Conservation (phyloP, 2,113 vertebrate species). For the Ptilonorhynchus violaceus region DNA sequence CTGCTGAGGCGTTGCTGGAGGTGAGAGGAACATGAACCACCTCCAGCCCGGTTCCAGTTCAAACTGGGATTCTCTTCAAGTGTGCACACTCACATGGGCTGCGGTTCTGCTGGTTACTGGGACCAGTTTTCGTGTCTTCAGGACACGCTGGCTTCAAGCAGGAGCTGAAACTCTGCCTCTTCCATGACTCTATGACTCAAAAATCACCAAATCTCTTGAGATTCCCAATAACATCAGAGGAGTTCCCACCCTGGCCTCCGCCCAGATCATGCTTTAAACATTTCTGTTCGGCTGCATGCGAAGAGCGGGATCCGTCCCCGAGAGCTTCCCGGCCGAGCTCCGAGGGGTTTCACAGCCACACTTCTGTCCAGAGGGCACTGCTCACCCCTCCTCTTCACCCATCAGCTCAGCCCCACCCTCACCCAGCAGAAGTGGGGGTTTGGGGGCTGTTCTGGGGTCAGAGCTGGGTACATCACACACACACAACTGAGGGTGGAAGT, state of each 20-base stretch:
- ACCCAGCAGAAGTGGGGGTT: background rate
- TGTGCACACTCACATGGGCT: rapidly evolving
- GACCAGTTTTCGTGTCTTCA: background rate
- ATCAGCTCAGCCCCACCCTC: background rate
- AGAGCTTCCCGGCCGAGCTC: background rate
- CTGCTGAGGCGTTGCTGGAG: background rate
- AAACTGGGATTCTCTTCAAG: background rate
- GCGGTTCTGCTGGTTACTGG: background rate
- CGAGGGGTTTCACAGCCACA: background rate
- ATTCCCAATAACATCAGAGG: background rate
- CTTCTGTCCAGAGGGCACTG: background rate
- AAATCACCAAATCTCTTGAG: background rate
- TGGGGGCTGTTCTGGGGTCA: background rate
- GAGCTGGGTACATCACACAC: background rate
- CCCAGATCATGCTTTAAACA: background rate
- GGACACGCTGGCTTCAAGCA: background rate
- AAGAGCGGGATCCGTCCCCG: background rate
- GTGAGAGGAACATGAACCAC: rapidly evolving
- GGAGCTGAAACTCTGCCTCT: background rate
- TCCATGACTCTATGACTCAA: background rate
- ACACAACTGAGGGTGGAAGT: background rate
- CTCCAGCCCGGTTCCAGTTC: background rate
- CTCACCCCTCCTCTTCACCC: background rate
- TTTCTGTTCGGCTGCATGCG: rapidly evolving
- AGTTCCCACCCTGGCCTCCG: background rate